These are phyloP conservation scores for Corythoichthys intestinalis DNA, from an alignment of 2,113 vertebrate genomes.

Conservation along the genomic window DNA sequence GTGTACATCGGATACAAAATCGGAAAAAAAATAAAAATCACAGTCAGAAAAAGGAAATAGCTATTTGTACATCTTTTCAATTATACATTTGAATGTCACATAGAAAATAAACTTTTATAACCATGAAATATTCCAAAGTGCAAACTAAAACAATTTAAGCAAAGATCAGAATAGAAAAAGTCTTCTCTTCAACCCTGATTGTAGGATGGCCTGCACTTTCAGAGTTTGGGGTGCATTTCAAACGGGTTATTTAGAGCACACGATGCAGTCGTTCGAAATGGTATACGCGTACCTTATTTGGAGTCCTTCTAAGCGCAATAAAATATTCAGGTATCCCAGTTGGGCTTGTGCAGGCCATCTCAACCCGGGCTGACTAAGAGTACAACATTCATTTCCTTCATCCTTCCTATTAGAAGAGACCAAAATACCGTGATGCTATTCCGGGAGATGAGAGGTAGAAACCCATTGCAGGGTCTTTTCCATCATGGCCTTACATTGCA, in stretches of 20 bases:
- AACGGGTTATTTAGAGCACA: not conserved
- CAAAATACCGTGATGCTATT: conserved; percentile 6
- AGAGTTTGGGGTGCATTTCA: conserved; percentile 1
- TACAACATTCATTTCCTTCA: conserved; percentile 19
- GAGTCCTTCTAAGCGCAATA: conserved; percentile 2
- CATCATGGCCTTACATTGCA: conserved; percentile 53
- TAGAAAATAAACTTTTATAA: conserved; percentile 73
- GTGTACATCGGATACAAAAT: conserved; percentile 71
- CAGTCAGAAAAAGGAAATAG: conserved; percentile 64
- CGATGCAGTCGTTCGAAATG: not conserved
- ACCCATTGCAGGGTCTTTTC: conserved; percentile 42
- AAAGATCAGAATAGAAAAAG: conserved; percentile 65
- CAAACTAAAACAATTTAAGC: conserved; percentile 66
- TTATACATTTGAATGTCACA: conserved; percentile 59
- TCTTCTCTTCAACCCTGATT: conserved; percentile 41
- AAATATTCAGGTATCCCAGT: not conserved
- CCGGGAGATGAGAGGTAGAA: conserved; percentile 54
- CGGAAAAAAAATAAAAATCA: conserved; percentile 61
- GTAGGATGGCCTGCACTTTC: conserved; percentile 30
- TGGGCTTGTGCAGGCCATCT: conserved; percentile 19
- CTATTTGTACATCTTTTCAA: conserved; percentile 37
- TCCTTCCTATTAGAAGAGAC: conserved; percentile 14
- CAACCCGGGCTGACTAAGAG: conserved; percentile 33
- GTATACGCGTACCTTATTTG: not conserved
- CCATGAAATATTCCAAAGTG: conserved; percentile 71